These are phyloP conservation scores for Cybosia mesomella DNA, from an alignment of 2,888 invertebrate genomes.

Conservation along the genomic window DNA sequence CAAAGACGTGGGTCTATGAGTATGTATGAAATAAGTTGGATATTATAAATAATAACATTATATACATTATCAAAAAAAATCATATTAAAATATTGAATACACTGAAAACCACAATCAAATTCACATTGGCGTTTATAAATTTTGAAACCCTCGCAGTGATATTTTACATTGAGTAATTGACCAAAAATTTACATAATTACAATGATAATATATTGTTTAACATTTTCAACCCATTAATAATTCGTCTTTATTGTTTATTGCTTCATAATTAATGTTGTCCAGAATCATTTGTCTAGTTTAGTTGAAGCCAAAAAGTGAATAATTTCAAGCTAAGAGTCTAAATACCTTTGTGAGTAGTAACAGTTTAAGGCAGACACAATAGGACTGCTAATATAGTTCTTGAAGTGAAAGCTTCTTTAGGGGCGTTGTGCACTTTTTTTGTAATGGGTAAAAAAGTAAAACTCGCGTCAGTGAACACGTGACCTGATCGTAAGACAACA, in stretches of 20 bases:
- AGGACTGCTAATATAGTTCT: no score
- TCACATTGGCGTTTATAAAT: neutral
- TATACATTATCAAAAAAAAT: neutral
- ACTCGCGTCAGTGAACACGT: no score
- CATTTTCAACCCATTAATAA: neutral
- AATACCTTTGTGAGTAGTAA: no score
- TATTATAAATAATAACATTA: no score
- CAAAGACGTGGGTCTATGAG: no score
- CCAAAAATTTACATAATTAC: slow-evolving; percentile 20
- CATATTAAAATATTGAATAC: neutral
- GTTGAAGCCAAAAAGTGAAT: neutral
- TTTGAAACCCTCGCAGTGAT: slow-evolving; percentile 5
- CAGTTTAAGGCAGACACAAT: no score
- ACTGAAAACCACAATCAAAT: neutral
- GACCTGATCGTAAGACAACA: no score
- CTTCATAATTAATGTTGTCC: neutral
- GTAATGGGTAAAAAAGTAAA: no score
- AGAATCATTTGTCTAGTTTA: neutral
- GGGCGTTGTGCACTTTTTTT: no score
- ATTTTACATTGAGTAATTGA: slow-evolving; percentile 16
- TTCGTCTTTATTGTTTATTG: neutral
- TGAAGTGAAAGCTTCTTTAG: no score
- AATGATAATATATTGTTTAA: slow-evolving; percentile 12
- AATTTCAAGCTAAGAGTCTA: no score
- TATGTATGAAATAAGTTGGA: no score